Conservation (phyloP, 2,888 invertebrate genomes). For the Heliconius hortense region DNA sequence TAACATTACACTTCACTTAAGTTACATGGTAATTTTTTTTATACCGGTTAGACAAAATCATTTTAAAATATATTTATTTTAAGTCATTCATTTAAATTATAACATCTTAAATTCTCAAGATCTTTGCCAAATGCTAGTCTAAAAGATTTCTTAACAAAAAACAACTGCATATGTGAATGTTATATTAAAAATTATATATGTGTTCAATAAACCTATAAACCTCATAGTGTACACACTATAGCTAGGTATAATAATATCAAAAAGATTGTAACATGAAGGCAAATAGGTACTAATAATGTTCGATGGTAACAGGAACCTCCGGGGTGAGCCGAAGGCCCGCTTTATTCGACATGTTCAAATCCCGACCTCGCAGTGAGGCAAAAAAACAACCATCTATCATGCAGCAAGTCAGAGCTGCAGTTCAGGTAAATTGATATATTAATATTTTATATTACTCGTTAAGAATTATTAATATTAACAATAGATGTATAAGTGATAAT, state of each 20-base stretch:
- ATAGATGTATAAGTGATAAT: neutral
- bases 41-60: neutral
- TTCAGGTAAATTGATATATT: slow-evolving; percentile 81
- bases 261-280: neutral
- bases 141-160: neutral
- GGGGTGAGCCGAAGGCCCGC: slow-evolving; percentile 88
- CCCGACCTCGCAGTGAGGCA: slow-evolving; percentile 59
- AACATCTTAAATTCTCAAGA: no score
- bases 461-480: neutral
- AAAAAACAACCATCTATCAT: slow-evolving; percentile 84
- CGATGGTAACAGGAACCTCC: slow-evolving; percentile 75
- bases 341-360: slow-evolving; percentile 90
- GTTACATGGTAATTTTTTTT: neutral
- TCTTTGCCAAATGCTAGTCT: neutral
- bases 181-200: neutral
- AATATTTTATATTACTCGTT: neutral
- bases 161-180: neutral
- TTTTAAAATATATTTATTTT: neutral
- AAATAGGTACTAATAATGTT: neutral
- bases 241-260: neutral
- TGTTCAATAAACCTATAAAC: neutral
- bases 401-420: slow-evolving; percentile 91
- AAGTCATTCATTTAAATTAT: no score
- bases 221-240: neutral
- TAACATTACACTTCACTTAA: neutral